phyloP scores from a whole-genome alignment of 2,888 invertebrate genomes.

The Synanthedon tipuliformis region DNA sequence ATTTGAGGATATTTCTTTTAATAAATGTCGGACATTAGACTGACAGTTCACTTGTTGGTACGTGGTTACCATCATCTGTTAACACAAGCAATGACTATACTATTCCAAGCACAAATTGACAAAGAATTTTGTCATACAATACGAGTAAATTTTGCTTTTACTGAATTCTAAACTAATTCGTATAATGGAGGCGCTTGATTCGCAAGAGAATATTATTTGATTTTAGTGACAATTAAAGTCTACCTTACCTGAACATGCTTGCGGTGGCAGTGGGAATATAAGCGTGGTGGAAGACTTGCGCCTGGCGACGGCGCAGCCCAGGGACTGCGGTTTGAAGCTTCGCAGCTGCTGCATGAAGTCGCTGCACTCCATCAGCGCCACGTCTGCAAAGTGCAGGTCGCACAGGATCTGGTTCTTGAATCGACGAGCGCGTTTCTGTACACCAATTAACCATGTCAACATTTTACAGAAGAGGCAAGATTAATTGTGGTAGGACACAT shows the following conservation, averaged over 20 bases:
- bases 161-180: no score
- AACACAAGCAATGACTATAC: no score
- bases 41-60: no score
- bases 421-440: slow-evolving; percentile 73
- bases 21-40: no score
- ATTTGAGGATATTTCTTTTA: no score
- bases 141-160: no score
- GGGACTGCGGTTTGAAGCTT: slow-evolving; percentile 94
- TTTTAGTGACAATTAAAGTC: slow-evolving; percentile 4
- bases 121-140: no score
- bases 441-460: no score
- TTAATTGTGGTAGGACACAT: no score
- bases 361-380: slow-evolving; percentile 96
- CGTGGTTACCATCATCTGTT: no score
- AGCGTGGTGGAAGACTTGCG: slow-evolving; percentile 94
- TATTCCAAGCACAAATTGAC: no score
- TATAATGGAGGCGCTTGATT: neutral
- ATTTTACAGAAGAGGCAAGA: no score
- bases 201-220: slow-evolving; percentile 4
- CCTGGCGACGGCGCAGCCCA: slow-evolving; percentile 94
- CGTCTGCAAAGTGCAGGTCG: slow-evolving; percentile 96
- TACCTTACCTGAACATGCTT: slow-evolving; percentile 88
- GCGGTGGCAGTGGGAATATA: slow-evolving; percentile 93
- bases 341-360: slow-evolving; percentile 97
- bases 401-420: slow-evolving; percentile 93